Percentiles rank a stretch among this genome's conserved stretches.
phyloP scores from a whole-genome alignment of 1,140 invertebrate species.

The Zaprionus davidi region DNA sequence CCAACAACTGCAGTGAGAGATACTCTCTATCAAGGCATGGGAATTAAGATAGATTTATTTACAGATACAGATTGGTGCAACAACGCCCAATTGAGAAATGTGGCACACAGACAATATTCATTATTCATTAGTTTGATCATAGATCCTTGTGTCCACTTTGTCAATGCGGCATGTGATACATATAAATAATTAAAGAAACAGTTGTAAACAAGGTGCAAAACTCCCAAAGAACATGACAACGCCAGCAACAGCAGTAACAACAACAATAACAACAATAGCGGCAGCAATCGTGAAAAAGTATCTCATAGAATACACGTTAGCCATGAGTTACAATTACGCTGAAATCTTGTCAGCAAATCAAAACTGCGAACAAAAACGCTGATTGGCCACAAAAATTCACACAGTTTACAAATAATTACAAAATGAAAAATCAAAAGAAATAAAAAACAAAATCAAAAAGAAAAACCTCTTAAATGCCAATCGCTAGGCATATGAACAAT shows the following conservation, averaged over 20 bases:
- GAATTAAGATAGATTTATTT: neutral
- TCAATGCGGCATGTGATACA: slow-evolving; percentile 68
- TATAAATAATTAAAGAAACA: slow-evolving; percentile 77
- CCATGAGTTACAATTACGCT: slow-evolving; percentile 77
- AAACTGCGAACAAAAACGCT: slow-evolving; percentile 81
- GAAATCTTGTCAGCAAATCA: slow-evolving; percentile 78
- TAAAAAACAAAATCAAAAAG: slow-evolving; percentile 1
- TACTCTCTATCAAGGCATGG: slow-evolving; percentile 45
- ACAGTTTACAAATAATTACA: slow-evolving; percentile 75
- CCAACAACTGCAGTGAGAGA: slow-evolving; percentile 52
- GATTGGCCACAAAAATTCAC: slow-evolving; percentile 82
- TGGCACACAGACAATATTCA: slow-evolving; percentile 32
- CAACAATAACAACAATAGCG: slow-evolving; percentile 40
- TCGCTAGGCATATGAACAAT: slow-evolving; percentile 62
- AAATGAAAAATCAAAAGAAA: slow-evolving; percentile 44
- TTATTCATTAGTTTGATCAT: slow-evolving; percentile 69
- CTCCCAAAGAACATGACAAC: slow-evolving; percentile 53
- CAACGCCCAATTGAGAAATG: slow-evolving; percentile 49
- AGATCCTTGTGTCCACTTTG: slow-evolving; percentile 78
- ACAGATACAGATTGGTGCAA: slow-evolving; percentile 8
- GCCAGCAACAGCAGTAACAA: slow-evolving; percentile 16
- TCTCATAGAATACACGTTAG: slow-evolving; percentile 81
- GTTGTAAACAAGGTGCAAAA: slow-evolving; percentile 65
- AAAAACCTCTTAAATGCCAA: slow-evolving; percentile 56
- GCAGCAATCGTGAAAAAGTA: slow-evolving; percentile 52